phyloP scores from a whole-genome alignment of 2,797 vertebrate species.

The Valencia hispanica region DNA sequence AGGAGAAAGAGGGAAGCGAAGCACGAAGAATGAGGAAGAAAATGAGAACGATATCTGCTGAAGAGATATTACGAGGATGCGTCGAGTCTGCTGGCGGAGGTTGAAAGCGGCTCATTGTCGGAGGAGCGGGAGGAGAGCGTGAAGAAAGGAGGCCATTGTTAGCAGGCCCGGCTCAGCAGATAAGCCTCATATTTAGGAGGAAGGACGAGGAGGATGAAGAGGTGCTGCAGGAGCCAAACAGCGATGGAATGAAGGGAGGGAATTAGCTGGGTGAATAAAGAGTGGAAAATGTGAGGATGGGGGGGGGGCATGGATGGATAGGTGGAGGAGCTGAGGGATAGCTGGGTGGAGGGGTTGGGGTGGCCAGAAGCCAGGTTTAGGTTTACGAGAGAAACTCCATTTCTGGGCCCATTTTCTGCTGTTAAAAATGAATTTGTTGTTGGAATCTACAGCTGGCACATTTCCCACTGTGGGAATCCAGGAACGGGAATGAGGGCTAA shows the following conservation, averaged over 20 bases:
- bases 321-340: conserved; percentile 6
- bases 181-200: conserved; percentile 58
- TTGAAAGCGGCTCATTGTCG: conserved; percentile 59
- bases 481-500: background rate
- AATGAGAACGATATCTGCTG: conserved; percentile 29
- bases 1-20: conserved; percentile 31
- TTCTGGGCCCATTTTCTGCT: conserved; percentile 38
- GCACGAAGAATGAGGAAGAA: conserved; percentile 30
- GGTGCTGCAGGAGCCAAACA: background rate
- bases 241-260: background rate
- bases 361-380: conserved; percentile 23
- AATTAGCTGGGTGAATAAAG: conserved; percentile 25
- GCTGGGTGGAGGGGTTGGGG: background rate
- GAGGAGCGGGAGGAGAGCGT: conserved; percentile 27
- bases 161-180: conserved; percentile 51
- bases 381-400: conserved; percentile 53
- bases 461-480: conserved; percentile 5
- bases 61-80: conserved; percentile 50
- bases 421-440: conserved; percentile 40
- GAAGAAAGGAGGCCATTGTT: conserved; percentile 62
- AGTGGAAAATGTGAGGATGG: conserved; percentile 51
- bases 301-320: background rate
- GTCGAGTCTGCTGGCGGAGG: conserved; percentile 17
- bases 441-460: conserved; percentile 7
- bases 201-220: conserved; percentile 31